Conservation (phyloP, 2,797 vertebrate genomes). For the Loris lydekkerianus region DNA sequence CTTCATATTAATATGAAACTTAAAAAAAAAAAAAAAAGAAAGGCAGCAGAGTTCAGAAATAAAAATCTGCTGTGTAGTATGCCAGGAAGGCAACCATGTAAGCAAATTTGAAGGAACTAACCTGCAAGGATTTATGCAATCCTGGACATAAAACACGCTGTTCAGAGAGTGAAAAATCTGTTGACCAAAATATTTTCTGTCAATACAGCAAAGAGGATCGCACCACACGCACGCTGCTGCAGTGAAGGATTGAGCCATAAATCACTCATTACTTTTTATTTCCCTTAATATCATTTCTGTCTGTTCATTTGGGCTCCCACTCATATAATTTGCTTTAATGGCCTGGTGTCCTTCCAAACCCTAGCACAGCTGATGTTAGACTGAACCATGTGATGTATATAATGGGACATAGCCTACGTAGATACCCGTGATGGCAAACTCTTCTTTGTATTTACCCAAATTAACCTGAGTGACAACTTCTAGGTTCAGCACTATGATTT, state of each 20-base stretch:
- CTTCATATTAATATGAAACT: too few relatives aligned
- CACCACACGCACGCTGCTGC: neutral
- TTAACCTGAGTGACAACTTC: slow-evolving; percentile 52
- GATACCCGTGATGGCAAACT: slow-evolving; percentile 31
- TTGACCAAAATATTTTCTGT: neutral
- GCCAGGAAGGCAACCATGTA: neutral
- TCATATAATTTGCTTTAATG: slow-evolving; percentile 25
- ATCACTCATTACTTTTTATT: neutral
- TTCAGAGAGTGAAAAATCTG: slow-evolving; percentile 13
- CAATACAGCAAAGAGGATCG: neutral
- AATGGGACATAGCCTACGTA: neutral
- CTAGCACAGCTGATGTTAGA: neutral
- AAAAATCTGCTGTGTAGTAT: neutral
- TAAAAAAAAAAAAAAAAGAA: neutral
- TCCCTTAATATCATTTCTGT: neutral
- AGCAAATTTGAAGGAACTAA: neutral
- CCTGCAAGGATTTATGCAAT: neutral
- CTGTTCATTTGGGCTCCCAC: neutral
- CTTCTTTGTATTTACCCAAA: slow-evolving; percentile 47
- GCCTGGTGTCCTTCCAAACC: neutral
- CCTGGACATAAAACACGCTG: neutral
- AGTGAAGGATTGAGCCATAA: neutral
- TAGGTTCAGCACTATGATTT: slow-evolving; percentile 67
- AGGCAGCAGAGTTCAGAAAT: slow-evolving; percentile 1
- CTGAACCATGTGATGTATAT: neutral